Evolutionary conservation across 1,140 invertebrate species (phyloP).

Genomic region (Popillia japonica): DNA sequence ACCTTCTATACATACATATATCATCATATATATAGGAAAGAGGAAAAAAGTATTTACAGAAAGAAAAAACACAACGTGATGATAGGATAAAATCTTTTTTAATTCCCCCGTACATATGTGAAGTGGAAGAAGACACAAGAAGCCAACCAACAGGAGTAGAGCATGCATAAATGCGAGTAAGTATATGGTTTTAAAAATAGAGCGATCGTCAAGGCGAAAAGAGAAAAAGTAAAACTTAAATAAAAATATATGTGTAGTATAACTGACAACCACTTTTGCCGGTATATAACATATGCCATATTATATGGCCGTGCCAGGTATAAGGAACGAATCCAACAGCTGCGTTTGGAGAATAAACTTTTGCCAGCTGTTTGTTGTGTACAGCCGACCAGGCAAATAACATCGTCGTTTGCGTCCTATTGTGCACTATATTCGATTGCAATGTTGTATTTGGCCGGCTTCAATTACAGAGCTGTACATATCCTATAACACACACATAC

Average conservation of each 20-base stretch:
- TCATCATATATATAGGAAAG: background rate
- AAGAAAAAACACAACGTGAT: background rate
- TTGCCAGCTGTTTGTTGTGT: constrained; percentile 57
- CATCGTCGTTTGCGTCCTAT: constrained; percentile 37
- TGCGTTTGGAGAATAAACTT: constrained; percentile 59
- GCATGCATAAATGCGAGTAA: background rate
- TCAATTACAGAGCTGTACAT: constrained; percentile 43
- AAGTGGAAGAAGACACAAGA: background rate
- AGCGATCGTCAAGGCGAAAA: constrained; percentile 19
- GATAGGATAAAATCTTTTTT: constrained; percentile 11
- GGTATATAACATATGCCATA: constrained; percentile 52
- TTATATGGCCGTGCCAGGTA: constrained; percentile 54
- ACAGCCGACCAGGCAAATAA: constrained; percentile 48
- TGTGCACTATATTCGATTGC: constrained; percentile 15
- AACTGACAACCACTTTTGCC: constrained; percentile 49
- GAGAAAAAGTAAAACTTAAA: constrained; percentile 1
- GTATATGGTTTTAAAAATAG: constrained; percentile 24
- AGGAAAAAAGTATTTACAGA: constrained; percentile 2
- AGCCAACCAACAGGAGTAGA: background rate
- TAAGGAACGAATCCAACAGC: constrained; percentile 54
- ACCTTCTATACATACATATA: background rate
- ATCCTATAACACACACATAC: background rate
- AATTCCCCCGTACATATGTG: constrained; percentile 10
- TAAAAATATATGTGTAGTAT: constrained; percentile 34
- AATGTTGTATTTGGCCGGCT: constrained; percentile 42